Percentiles rank a stretch among this genome's conserved stretches.
These are phyloP conservation scores for Phrixothrix hirtus DNA, from an alignment of 2,888 invertebrate species.

Conservation along the genomic window DNA sequence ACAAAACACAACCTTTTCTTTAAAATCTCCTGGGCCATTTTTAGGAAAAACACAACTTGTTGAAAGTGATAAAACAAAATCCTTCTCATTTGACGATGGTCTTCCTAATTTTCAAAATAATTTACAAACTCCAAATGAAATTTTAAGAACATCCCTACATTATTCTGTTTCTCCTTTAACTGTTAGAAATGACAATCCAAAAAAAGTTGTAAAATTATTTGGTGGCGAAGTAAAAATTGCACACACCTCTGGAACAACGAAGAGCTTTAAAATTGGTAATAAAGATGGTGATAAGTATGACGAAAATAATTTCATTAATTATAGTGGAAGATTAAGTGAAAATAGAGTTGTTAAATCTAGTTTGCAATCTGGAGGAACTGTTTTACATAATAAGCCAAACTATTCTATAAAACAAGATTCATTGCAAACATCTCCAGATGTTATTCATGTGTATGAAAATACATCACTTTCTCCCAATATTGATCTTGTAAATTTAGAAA, in stretches of 20 bases:
- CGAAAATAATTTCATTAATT: conserved; percentile 42
- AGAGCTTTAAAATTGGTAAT: conserved; percentile 56
- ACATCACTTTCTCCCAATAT: conserved; percentile 46
- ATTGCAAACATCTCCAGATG: conserved; percentile 42
- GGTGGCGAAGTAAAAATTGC: conserved; percentile 79
- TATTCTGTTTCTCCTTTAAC: conserved; percentile 46
- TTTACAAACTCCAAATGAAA: conserved; percentile 26
- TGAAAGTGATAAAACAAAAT: conserved; percentile 59
- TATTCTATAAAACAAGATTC: conserved; percentile 40
- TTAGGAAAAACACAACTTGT: conserved; percentile 81
- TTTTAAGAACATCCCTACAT: conserved; percentile 35
- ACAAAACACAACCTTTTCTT: conserved; percentile 57
- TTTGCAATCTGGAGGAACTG: conserved; percentile 82
- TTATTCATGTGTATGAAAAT: conserved; percentile 50
- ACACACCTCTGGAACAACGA: conserved; percentile 69
- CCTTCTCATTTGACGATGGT: conserved; percentile 54
- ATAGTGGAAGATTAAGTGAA: conserved; percentile 51
- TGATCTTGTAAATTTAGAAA: conserved; percentile 42
- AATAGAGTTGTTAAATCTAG: conserved; percentile 78
- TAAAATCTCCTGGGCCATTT: conserved; percentile 82
- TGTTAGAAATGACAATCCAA: conserved; percentile 43
- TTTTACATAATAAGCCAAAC: conserved; percentile 52
- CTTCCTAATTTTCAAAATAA: conserved; percentile 36
- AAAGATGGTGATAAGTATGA: conserved; percentile 45
- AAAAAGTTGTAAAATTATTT: conserved; percentile 66